Evolutionary conservation across 2,797 vertebrate genomes (phyloP), one percentile per base, ranked within the genome.

Genomic region (Kryptopterus vitreolus): DNA sequence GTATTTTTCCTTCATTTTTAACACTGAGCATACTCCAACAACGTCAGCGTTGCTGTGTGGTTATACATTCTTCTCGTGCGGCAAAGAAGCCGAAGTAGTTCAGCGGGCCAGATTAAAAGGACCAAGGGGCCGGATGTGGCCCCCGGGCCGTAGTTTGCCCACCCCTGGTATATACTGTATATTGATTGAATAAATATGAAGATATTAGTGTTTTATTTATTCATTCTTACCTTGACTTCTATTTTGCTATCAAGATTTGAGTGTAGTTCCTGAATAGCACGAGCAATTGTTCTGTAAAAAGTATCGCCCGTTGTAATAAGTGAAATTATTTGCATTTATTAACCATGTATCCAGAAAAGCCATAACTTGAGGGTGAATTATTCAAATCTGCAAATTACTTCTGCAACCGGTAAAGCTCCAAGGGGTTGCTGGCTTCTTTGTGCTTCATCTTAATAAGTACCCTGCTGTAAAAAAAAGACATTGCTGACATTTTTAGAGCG

Each of bases 371-470:
- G 6, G 65, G 13, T 6, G 24, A 68, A 68, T 68, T 1, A 68
- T 68, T 38, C 22, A 6, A 61, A 15, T 29, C 15, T 29, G 15
- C 24, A 65, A 80, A 48, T 46, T 76, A 87, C 86, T 18, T 58
- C 48, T 76, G 76, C 50, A 85, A 66, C 31, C 73, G 43, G 1
- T 2, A 15, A 50, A 53, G 15, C 46, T 76, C 58, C 57, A 84
- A 8, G 1, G 29, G 11, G 16, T 5, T 22, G 33, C 29, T 66
- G 71, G 11, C 57, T 2, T 0, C 0, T 76, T 89, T 91, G 89
- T 93, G 92, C 0, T 9, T 89, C 66, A 94, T 89, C 87, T 92
- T 69, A 29, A 93, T 63, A 77, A 90, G 90, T 8, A 93, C 10
- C 92, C 88, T 92, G 55, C 93, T 94, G 65, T 48, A 73, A 11